phyloP scores from a whole-genome alignment of 2,888 invertebrate species.

The Elgonia sp. region DNA sequence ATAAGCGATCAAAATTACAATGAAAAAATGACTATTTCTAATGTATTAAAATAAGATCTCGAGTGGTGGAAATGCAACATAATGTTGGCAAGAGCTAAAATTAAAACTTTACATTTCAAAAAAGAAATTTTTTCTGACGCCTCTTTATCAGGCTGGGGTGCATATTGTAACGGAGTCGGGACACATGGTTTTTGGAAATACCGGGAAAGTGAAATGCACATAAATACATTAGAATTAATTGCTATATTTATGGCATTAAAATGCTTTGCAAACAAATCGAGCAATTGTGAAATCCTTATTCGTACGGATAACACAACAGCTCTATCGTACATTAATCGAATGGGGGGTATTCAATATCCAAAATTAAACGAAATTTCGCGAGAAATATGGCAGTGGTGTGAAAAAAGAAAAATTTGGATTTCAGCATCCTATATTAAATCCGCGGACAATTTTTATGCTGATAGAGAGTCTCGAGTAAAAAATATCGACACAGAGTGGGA shows the following conservation, averaged over 20 bases:
- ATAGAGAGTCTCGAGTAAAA: too few relatives aligned
- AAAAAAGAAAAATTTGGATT: too few relatives aligned
- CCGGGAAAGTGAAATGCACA: background rate
- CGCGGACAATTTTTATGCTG: too few relatives aligned
- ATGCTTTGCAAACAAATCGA: background rate
- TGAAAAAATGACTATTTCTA: background rate
- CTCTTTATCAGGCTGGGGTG: background rate
- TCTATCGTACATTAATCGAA: too few relatives aligned
- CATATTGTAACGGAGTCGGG: background rate
- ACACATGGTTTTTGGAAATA: background rate
- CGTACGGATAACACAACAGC: background rate
- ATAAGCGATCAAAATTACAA: background rate
- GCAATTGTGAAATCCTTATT: background rate
- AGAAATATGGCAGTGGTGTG: too few relatives aligned
- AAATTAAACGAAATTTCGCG: too few relatives aligned
- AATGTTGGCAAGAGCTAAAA: too few relatives aligned
- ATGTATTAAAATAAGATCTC: background rate
- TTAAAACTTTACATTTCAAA: background rate
- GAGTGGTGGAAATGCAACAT: background rate
- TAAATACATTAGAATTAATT: background rate
- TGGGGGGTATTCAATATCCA: too few relatives aligned
- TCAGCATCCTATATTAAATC: too few relatives aligned
- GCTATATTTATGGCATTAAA: background rate
- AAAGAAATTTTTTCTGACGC: conserved; percentile 4
- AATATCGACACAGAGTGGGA: too few relatives aligned